A percentile compares a stretch with the other conserved stretches of the same genome.
Evolutionary conservation across 2,888 invertebrate genomes (phyloP).

Genomic region (Mimachlamys varia): DNA sequence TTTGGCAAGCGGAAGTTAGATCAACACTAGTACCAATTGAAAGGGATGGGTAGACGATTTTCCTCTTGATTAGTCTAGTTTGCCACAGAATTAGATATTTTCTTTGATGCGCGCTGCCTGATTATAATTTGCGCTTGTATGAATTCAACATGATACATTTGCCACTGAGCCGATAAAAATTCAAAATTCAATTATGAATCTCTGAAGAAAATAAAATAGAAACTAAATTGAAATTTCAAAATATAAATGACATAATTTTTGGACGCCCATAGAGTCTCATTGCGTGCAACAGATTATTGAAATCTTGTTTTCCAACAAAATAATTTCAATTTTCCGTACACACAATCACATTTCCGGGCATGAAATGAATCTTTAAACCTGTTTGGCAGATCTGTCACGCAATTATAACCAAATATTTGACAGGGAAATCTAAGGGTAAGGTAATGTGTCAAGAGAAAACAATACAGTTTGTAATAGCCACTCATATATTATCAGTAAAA

Average conservation of each 20-base stretch:
- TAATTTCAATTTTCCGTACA: conserved; percentile 3
- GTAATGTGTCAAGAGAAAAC: neutral
- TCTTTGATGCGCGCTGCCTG: neutral
- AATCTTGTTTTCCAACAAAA: conserved; percentile 23
- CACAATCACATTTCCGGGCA: neutral
- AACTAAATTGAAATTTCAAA: neutral
- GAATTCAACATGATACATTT: neutral
- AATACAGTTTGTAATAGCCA: neutral
- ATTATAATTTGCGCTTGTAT: neutral
- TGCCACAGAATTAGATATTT: neutral
- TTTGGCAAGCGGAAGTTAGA: no score
- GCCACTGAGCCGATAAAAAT: neutral
- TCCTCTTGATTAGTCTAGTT: neutral
- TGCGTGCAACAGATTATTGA: neutral
- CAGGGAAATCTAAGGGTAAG: neutral
- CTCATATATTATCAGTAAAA: no score
- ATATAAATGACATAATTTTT: neutral
- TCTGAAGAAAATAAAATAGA: neutral
- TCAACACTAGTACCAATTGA: no score
- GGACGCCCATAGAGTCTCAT: neutral
- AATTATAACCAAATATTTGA: neutral
- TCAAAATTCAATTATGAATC: neutral
- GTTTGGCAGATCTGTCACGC: neutral
- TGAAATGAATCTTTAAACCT: neutral
- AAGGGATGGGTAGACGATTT: neutral